Conservation (phyloP, 2,888 invertebrate species). For the Caenorhabditis zanzibari region DNA sequence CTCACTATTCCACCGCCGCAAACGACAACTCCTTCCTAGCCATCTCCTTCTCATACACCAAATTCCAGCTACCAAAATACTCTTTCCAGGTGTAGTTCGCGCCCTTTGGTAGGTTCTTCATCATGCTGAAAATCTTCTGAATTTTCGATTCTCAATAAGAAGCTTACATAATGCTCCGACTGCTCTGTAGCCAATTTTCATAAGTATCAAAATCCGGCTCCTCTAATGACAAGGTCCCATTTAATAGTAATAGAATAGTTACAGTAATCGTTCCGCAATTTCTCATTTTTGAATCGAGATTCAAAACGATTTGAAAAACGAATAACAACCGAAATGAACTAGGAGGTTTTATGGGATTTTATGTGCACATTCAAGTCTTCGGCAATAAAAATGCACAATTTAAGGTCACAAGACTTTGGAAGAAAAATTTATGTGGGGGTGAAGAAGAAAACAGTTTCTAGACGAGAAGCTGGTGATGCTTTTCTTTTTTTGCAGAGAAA, state of each 20-base stretch:
- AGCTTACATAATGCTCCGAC: conserved; percentile 12
- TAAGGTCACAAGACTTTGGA: not conserved
- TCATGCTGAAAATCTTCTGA: conserved; percentile 24
- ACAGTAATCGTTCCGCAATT: not conserved
- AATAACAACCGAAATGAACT: not conserved
- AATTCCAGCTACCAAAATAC: conserved; percentile 33
- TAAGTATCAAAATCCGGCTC: conserved; percentile 23
- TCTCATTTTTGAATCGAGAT: not conserved
- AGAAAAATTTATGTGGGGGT: not conserved
- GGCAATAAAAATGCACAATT: not conserved
- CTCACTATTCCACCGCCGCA: conserved; percentile 3
- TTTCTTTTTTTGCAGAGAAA: not conserved
- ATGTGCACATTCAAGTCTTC: no score
- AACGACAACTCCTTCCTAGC: conserved; percentile 29
- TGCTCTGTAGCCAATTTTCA: conserved; percentile 7
- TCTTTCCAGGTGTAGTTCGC: conserved; percentile 23
- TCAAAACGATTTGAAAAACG: not conserved
- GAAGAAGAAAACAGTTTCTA: not conserved
- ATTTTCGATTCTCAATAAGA: not conserved
- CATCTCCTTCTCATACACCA: conserved; percentile 29
- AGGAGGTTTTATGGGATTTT: not conserved
- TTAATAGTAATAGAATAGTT: not conserved
- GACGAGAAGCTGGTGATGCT: not conserved
- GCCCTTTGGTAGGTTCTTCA: conserved; percentile 16
- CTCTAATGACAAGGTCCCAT: not conserved